These are phyloP conservation scores for Serilophus lunatus DNA, from an alignment of 2,113 vertebrate genomes.

Conservation along the genomic window DNA sequence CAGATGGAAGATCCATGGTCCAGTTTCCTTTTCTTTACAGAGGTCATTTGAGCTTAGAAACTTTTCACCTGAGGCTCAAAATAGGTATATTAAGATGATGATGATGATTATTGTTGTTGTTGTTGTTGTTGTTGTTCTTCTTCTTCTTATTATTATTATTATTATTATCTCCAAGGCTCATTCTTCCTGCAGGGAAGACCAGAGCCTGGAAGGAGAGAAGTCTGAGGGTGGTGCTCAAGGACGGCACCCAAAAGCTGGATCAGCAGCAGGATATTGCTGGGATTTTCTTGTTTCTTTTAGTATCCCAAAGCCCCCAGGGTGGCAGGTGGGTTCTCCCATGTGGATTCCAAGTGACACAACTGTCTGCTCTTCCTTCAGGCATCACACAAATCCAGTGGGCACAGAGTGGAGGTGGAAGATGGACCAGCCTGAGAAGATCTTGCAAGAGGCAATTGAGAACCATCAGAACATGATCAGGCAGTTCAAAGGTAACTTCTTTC, in stretches of 20 bases:
- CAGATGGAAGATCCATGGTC: background rate
- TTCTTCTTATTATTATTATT: background rate
- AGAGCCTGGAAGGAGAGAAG: background rate
- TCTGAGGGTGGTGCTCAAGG: background rate
- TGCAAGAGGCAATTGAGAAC: conserved; percentile 85
- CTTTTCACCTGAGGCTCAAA: background rate
- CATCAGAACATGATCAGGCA: conserved; percentile 91
- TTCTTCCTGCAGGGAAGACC: background rate
- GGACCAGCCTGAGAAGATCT: conserved; percentile 90
- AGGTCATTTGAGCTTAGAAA: background rate
- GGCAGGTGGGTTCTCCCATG: background rate
- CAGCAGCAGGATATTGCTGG: background rate
- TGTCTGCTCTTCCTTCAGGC: conserved; percentile 69
- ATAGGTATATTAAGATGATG: background rate
- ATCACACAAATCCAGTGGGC: conserved; percentile 95
- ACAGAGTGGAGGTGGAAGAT: conserved; percentile 96
- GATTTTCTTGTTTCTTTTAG: background rate
- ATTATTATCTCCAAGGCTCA: background rate
- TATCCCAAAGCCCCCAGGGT: background rate
- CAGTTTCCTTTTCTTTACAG: background rate
- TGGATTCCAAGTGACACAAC: background rate
- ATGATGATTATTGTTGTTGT: too few species aligned
- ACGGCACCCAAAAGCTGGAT: background rate
- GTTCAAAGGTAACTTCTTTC: conserved; percentile 85
- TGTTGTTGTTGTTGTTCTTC: too few species aligned